Percentiles rank a stretch among this genome's conserved stretches.
Evolutionary conservation across 2,888 invertebrate genomes (phyloP).

Genomic region (Antitype chi): DNA sequence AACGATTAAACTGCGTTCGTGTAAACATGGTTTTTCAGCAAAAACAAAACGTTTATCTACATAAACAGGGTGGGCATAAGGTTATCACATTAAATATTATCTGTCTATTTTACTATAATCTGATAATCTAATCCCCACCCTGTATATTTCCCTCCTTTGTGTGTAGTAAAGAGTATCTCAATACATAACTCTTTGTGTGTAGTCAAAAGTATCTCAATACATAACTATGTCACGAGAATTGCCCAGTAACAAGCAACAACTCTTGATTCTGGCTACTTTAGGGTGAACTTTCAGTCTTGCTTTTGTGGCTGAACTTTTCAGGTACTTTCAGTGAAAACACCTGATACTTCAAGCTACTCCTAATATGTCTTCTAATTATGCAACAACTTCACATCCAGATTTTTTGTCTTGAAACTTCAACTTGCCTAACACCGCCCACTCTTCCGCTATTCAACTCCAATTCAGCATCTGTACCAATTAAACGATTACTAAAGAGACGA

Average conservation of each 20-base stretch:
- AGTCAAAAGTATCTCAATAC: background rate
- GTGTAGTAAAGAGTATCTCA: background rate
- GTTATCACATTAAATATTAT: too few relatives aligned
- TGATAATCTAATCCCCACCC: too few relatives aligned
- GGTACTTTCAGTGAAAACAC: background rate
- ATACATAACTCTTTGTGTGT: background rate
- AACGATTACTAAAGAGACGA: constrained; percentile 76
- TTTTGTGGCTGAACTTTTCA: background rate
- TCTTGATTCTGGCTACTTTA: background rate
- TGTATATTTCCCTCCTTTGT: background rate
- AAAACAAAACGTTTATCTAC: background rate
- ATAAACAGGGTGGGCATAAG: too few relatives aligned
- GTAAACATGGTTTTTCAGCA: background rate
- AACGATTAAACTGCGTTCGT: background rate
- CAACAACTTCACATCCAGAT: background rate
- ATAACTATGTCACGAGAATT: background rate
- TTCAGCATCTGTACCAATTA: constrained; percentile 78
- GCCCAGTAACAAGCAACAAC: background rate
- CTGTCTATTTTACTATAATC: too few relatives aligned
- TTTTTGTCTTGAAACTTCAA: constrained; percentile 35
- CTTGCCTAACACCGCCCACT: constrained; percentile 68
- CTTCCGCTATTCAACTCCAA: constrained; percentile 59
- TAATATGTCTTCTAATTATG: background rate
- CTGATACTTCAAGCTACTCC: background rate
- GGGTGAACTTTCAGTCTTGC: too few relatives aligned